Evolutionary conservation across 2,113 vertebrate genomes (phyloP).

Genomic region (Calidris pygmaea): DNA sequence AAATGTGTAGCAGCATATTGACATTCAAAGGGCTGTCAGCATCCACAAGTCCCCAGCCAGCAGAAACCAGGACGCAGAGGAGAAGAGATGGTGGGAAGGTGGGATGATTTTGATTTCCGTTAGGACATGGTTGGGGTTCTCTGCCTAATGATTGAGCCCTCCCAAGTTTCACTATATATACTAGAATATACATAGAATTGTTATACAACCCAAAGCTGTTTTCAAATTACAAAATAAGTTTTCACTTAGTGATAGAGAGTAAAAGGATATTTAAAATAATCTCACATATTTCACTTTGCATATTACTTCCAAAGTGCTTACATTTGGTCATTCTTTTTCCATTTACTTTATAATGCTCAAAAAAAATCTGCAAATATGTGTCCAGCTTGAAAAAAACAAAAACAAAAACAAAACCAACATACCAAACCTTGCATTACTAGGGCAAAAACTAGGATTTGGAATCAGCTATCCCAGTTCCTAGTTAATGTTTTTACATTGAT

Average conservation of each 20-base stretch:
- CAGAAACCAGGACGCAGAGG: not conserved
- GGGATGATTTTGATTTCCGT: not conserved
- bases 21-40: not conserved
- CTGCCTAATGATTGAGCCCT: not conserved
- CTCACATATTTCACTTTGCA: not conserved
- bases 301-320: not conserved
- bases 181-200: not conserved
- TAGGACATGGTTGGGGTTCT: not conserved
- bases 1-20: not conserved
- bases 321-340: not conserved
- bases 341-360: not conserved
- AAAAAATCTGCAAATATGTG: not conserved
- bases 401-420: no score
- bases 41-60: not conserved
- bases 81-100: not conserved
- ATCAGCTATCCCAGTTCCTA: not conserved
- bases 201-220: not conserved
- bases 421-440: not conserved
- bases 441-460: not conserved
- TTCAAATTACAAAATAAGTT: not conserved
- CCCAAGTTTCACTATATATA: not conserved
- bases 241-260: not conserved
- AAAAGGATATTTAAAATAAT: not conserved
- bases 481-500: not conserved
- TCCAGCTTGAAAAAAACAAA: not conserved